These are phyloP conservation scores for Drosophila punjabiensis DNA, from an alignment of 1,140 invertebrate genomes.

Conservation along the genomic window DNA sequence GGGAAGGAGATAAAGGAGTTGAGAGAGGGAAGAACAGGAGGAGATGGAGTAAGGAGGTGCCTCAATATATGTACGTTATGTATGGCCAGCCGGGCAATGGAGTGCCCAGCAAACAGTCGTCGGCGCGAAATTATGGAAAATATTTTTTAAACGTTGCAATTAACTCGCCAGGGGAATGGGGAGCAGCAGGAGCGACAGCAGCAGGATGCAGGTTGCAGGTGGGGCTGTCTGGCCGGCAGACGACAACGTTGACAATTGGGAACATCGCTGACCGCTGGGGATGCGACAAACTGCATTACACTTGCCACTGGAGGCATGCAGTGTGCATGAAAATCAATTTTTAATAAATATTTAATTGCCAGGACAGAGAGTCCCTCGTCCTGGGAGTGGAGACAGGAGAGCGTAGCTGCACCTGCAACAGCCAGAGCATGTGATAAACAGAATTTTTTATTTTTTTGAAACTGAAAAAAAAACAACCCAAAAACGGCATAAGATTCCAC, in stretches of 20 bases:
- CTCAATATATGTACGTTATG: not conserved
- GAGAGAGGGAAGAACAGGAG: not conserved
- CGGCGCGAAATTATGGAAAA: conserved; percentile 54
- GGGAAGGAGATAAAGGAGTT: conserved; percentile 33
- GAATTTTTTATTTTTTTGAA: conserved; percentile 21
- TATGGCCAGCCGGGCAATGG: not conserved
- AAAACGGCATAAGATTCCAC: not conserved
- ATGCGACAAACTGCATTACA: conserved; percentile 19
- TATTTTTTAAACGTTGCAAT: conserved; percentile 58
- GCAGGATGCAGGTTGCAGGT: not conserved
- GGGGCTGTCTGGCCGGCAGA: conserved; percentile 28
- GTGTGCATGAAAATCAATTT: conserved; percentile 53
- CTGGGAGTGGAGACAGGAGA: not conserved
- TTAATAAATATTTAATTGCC: conserved; percentile 61
- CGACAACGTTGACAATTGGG: conserved; percentile 38
- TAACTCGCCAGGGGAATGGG: conserved; percentile 33
- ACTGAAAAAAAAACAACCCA: not conserved
- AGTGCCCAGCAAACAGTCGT: conserved; percentile 32
- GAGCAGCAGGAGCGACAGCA: not conserved
- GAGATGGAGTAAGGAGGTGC: too few species aligned
- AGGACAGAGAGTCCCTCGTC: not conserved
- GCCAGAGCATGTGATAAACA: conserved; percentile 22
- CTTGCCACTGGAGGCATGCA: conserved; percentile 14
- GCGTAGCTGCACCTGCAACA: not conserved
- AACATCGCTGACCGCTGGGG: conserved; percentile 26